Percentiles rank a stretch among this genome's conserved stretches.
Conservation (phyloP, 2,113 vertebrate species). For the Epinephelus fuscoguttatus region DNA sequence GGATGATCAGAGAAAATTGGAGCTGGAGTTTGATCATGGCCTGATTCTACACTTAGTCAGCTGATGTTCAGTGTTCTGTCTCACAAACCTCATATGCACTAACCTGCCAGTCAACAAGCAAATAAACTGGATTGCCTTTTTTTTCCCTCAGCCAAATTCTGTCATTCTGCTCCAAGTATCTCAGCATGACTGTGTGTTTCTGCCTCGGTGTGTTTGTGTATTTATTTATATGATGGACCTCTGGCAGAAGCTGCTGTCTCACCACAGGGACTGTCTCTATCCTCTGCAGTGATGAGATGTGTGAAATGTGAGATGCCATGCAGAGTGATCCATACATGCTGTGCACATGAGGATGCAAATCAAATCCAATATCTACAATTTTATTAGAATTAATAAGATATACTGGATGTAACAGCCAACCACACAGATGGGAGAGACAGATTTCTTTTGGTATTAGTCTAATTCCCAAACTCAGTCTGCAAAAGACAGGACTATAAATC, state of each 20-base stretch:
- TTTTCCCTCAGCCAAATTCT: conserved; percentile 22
- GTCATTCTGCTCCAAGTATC: conserved; percentile 46
- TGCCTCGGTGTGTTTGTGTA: conserved; percentile 38
- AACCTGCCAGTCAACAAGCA: conserved; percentile 60
- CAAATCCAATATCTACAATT: conserved; percentile 50
- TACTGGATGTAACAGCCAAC: background rate
- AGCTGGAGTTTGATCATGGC: conserved; percentile 57
- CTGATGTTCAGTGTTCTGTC: conserved; percentile 31
- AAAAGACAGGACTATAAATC: background rate
- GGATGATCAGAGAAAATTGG: conserved; percentile 15
- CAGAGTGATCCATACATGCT: conserved; percentile 54
- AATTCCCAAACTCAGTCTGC: background rate
- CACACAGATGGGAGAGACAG: conserved; percentile 1
- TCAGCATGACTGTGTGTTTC: conserved; percentile 50
- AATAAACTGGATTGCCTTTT: conserved; percentile 20
- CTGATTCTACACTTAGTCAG: conserved; percentile 34
- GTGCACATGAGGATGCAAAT: conserved; percentile 55
- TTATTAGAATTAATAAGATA: conserved; percentile 43
- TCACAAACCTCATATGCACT: conserved; percentile 31
- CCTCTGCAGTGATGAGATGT: conserved; percentile 50
- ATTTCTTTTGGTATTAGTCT: conserved; percentile 10
- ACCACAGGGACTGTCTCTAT: conserved; percentile 43
- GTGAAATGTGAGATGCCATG: conserved; percentile 54
- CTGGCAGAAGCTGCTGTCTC: conserved; percentile 53
- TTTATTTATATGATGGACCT: conserved; percentile 61